Evolutionary conservation across 2,797 vertebrate genomes (phyloP).

Genomic region (Moxostoma hubbsi): DNA sequence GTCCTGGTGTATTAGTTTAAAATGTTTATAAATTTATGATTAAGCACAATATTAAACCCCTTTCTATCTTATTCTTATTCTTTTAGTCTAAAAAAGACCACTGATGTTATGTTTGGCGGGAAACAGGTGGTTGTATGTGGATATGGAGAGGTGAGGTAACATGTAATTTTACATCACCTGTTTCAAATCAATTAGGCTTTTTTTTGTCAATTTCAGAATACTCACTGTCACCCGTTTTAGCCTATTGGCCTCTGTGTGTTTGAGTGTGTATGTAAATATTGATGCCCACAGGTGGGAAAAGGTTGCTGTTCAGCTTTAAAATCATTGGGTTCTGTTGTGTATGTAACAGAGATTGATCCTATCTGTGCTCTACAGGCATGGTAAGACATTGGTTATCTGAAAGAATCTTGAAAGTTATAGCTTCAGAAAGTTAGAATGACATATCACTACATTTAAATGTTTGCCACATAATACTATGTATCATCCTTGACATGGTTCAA

Average conservation of each 20-base stretch:
- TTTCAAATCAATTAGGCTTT: background rate
- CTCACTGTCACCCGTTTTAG: background rate
- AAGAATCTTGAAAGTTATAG: background rate
- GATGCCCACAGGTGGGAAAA: slow-evolving; percentile 85
- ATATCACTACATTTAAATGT: too few relatives aligned
- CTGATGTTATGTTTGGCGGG: slow-evolving; percentile 96
- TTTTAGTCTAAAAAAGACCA: slow-evolving; percentile 91
- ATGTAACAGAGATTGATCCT: slow-evolving; percentile 92
- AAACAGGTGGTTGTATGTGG: slow-evolving; percentile 97
- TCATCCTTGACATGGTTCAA: background rate
- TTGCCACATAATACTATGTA: background rate
- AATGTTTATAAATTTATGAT: background rate
- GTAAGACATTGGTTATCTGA: slow-evolving; percentile 71
- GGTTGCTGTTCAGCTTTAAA: slow-evolving; percentile 91
- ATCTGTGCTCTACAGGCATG: slow-evolving; percentile 95
- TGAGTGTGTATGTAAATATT: slow-evolving; percentile 29
- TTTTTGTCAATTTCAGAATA: background rate
- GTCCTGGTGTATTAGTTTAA: background rate
- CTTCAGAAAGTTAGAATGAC: too few relatives aligned
- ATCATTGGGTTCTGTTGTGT: slow-evolving; percentile 88
- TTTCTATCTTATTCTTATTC: slow-evolving; percentile 6
- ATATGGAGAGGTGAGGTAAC: slow-evolving; percentile 89
- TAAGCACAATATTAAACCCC: background rate
- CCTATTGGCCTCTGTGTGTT: slow-evolving; percentile 12
- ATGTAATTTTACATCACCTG: background rate